Base-by-base conservation (phyloP, 1,140 invertebrate species). In the Notospermus geniculatus region DNA sequence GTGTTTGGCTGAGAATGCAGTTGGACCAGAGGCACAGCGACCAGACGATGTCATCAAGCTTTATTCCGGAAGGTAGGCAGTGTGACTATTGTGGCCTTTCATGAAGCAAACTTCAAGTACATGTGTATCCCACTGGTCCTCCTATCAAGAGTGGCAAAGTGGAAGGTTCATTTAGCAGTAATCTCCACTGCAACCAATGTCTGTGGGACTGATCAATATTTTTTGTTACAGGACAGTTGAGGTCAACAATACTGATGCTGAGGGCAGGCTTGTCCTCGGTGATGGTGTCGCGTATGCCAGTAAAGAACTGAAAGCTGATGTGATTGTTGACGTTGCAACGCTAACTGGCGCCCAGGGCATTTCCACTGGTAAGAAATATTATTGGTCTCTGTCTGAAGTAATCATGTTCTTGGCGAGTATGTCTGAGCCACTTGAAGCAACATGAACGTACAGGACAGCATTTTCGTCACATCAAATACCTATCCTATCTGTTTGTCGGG, bases 201-300 rank as follows among this genome's bases (percentile, higher is more conserved):
- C n/a, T n/a, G n/a, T n/a, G n/a, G n/a, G n/a, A n/a, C n/a, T n/a
- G n/a, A n/a, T n/a, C n/a, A n/a, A n/a, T n/a, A n/a, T n/a, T n/a
- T 36, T 15, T 36, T 58, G 46, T 60, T 70, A 70, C 25, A 86
- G 90, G 67, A 92, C 91, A 46, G 92, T 95, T 13, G 93, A 95
- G 80, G 91, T 95, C 56, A 95, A 94, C 77, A 95, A 95, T 72
- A 95, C 93, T 11, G 92, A 96, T 82, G 93, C 93, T 22, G 92
- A 95, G 82, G 93, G 93, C 25, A 86, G 93, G 50, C 78, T 96
- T 29, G 91, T 96, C 19, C 82, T 95, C 11, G 84, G 82, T 53
- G 84, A 86, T 78, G 84, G 85, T 41, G 84, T 93, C 52, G 86
- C 86, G 23, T 94, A 88, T 82, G 91, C 91, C 17, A 84, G 87